Evolutionary conservation across 1,140 invertebrate species (phyloP).

Genomic region (Sesamia nonagrioides): DNA sequence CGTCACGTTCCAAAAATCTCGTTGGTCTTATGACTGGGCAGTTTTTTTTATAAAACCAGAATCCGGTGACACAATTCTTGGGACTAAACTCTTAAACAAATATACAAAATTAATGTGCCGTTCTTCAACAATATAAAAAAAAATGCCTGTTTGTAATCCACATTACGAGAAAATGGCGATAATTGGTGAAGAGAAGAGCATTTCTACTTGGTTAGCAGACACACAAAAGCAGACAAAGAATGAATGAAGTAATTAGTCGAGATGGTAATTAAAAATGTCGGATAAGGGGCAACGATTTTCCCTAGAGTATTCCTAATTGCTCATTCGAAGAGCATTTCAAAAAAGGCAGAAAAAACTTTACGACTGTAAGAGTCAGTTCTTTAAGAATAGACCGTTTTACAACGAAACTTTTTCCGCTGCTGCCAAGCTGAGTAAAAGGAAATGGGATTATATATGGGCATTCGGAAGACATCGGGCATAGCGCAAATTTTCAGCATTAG

Average conservation of each 20-base stretch:
- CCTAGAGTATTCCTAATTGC: neutral
- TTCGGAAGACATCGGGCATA: too few relatives aligned
- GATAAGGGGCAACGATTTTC: slow-evolving; percentile 4
- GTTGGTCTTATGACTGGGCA: neutral
- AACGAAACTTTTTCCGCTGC: too few relatives aligned
- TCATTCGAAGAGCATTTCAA: neutral
- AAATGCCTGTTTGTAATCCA: neutral
- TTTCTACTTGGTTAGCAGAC: neutral
- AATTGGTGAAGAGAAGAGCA: neutral
- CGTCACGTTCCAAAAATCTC: slow-evolving; percentile 12
- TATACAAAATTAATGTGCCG: neutral
- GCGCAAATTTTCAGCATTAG: too few relatives aligned
- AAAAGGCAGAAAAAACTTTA: neutral
- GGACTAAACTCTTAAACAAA: neutral
- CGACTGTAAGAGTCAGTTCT: too few relatives aligned
- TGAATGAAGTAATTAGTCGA: slow-evolving; percentile 6
- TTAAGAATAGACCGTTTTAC: too few relatives aligned
- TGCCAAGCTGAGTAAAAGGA: too few relatives aligned
- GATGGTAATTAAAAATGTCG: neutral
- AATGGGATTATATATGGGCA: too few relatives aligned
- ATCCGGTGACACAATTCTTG: neutral
- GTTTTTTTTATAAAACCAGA: neutral
- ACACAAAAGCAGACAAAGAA: neutral
- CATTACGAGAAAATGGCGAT: neutral
- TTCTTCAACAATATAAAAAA: neutral